Evolutionary conservation across 2,888 invertebrate species (phyloP), one percentile per base, ranked within the genome.

Genomic region (Podabrus alpinus): DNA sequence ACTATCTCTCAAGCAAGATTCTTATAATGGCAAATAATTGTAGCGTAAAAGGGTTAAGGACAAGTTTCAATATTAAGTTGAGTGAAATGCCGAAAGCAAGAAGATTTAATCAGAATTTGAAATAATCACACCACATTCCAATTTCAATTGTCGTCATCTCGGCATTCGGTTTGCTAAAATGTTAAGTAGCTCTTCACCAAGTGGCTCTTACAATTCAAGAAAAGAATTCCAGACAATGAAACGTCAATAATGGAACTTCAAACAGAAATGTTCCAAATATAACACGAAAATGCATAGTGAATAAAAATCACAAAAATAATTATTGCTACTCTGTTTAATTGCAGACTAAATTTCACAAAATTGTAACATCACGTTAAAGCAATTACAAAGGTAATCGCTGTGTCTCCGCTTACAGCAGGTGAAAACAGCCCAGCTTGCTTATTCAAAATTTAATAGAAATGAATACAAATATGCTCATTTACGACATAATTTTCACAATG

Each of bases 41-140:
- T 75, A 72, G 75, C 75, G 75, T 64, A 62, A 72, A 75, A 66
- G 75, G 75, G 75, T 71, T 75, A 75, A 17, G 72, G 64, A 64
- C 45, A 45, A 45, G 2, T 45, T 70, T 67, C 60, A 21, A 74
- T 13, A 66, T 72, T 72, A 24, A 4, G 59, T 62, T 72, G 19
- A 19, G 24, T 25, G 16, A 71, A 68, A 69, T 66, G 69, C 75
- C 75, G 75, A 71, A 71, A 70, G 67, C 15, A 45, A 15, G 29
- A 64, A 73, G 69, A 69, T 66, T 64, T 25, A 66, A 73, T 73
- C 73, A 59, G 68, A 64, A 19, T 19, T 64, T 64, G 62, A 64
- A 64, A 64, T 64, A 64, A 64, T 64, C 62, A 64, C 62, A 64
- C 62, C 62, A 64, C 69, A 69, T 73, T 72, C 67, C 60, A 66